phyloP scores from a whole-genome alignment of 2,113 vertebrate genomes.

The Upupa epops region DNA sequence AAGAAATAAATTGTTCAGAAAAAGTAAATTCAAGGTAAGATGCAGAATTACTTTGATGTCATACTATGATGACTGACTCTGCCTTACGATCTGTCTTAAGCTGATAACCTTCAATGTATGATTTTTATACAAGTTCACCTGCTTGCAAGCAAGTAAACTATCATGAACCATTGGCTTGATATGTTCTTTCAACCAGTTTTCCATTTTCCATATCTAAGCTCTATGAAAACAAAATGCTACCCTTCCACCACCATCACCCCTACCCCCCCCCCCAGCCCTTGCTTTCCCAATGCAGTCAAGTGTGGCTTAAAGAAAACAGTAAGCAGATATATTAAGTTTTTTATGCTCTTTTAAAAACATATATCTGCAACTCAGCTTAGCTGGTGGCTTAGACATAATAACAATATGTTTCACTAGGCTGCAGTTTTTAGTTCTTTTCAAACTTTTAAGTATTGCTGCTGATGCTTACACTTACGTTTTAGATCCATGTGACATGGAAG shows the following conservation, averaged over 20 bases:
- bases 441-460: background rate
- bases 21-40: background rate
- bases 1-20: conserved; percentile 10
- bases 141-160: background rate
- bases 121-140: background rate
- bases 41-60: conserved; percentile 16
- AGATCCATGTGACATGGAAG: background rate
- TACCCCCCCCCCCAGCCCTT: no score
- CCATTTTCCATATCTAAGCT: background rate
- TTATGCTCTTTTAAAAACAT: background rate
- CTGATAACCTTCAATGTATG: background rate
- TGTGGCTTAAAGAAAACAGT: background rate
- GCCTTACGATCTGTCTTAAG: background rate
- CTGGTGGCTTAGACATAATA: background rate
- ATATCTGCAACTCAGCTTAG: background rate
- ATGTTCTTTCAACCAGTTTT: background rate
- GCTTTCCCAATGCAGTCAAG: background rate
- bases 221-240: background rate
- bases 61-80: background rate
- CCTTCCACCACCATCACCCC: no score
- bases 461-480: background rate
- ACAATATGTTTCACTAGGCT: background rate
- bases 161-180: background rate
- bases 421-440: background rate
- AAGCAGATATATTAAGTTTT: background rate